Percentiles rank a stretch among this genome's conserved stretches.
phyloP scores from a whole-genome alignment of 2,113 vertebrate genomes.

The Nerophis lumbriciformis region DNA sequence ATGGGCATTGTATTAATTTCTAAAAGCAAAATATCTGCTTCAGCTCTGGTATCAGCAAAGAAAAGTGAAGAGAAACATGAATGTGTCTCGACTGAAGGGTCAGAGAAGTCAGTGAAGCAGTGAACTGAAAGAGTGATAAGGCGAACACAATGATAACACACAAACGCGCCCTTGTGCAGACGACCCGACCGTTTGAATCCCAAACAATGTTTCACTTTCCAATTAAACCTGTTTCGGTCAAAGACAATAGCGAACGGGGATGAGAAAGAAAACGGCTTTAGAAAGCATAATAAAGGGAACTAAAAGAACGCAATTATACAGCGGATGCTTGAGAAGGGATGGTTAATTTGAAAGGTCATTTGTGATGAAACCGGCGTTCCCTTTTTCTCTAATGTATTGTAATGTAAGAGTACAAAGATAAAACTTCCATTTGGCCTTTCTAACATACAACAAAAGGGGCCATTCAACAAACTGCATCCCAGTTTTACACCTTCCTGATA shows the following conservation, averaged over 20 bases:
- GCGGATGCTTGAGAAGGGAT: not conserved
- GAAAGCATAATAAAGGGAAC: not conserved
- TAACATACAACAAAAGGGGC: not conserved
- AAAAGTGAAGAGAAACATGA: not conserved
- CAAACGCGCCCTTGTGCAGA: slow-evolving; percentile 1
- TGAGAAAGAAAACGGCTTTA: not conserved
- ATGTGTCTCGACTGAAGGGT: not conserved
- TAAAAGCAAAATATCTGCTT: not conserved
- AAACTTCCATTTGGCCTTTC: not conserved
- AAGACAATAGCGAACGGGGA: slow-evolving; percentile 2
- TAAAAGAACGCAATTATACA: not conserved
- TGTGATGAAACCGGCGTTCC: not conserved
- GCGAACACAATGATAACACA: not conserved
- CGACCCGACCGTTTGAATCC: not conserved
- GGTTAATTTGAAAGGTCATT: slow-evolving; percentile 2
- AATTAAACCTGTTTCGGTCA: slow-evolving; percentile 4
- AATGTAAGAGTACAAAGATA: not conserved
- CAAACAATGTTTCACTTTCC: slow-evolving; percentile 6
- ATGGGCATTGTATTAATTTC: not conserved
- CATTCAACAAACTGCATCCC: not conserved
- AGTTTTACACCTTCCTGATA: not conserved
- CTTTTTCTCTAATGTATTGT: too few relatives aligned
- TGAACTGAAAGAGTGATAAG: slow-evolving; percentile 2
- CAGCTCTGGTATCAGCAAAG: too few relatives aligned
- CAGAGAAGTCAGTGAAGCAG: not conserved